Percentiles rank a stretch among this genome's conserved stretches.
Evolutionary conservation across 2,888 invertebrate genomes (phyloP).

Genomic region (Lithodes maja): DNA sequence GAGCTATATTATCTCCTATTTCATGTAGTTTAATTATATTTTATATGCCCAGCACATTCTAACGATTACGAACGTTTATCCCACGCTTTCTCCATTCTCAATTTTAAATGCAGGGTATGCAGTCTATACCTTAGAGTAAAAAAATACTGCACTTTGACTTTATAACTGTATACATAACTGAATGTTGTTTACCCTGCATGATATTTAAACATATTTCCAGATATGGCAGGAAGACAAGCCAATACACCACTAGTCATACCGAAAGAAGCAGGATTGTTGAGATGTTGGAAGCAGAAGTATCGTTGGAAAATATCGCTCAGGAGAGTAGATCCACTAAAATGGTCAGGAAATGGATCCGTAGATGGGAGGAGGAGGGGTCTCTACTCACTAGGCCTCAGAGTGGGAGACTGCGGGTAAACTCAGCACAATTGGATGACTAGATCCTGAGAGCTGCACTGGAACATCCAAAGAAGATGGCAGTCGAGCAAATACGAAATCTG

Average conservation of each 20-base stretch:
- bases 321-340: neutral
- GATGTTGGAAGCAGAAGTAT: constrained; percentile 8
- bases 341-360: constrained; percentile 5
- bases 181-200: neutral
- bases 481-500: neutral
- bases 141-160: neutral
- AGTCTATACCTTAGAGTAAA: neutral
- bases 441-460: neutral
- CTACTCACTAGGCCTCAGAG: constrained; percentile 3
- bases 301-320: neutral
- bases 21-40: no score
- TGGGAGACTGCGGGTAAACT: constrained; percentile 25
- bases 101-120: neutral
- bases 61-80: no score
- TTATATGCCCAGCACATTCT: no score
- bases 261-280: neutral
- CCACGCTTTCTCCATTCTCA: no score
- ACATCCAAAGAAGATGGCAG: neutral
- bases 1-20: no score
- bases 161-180: neutral
- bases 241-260: neutral
- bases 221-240: neutral
- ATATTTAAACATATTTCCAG: neutral
- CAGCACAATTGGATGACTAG: neutral
- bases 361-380: constrained; percentile 18